A percentile compares a stretch with the other conserved stretches of the same genome.
Evolutionary conservation across 2,888 invertebrate genomes (phyloP).

Genomic region (Scaeva pyrastri): DNA sequence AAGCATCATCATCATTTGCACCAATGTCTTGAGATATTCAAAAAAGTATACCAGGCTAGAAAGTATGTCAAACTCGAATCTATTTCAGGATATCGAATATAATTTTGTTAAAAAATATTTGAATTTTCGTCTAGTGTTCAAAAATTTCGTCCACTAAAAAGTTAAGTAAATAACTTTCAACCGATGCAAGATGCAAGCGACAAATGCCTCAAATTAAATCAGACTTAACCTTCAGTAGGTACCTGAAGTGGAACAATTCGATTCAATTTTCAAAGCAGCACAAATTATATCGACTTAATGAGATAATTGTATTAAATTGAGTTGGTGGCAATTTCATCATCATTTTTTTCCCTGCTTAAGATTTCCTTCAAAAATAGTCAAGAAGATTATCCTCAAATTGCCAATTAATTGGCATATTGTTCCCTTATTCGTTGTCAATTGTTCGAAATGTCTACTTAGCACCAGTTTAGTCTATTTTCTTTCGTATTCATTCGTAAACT

Average conservation of each 20-base stretch:
- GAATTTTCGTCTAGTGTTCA: too few species aligned
- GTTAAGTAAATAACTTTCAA: too few species aligned
- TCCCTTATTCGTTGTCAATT: constrained; percentile 60
- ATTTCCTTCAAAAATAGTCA: constrained; percentile 1
- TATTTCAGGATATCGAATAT: too few species aligned
- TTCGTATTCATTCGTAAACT: background rate
- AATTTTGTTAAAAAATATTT: too few species aligned
- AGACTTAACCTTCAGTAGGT: constrained; percentile 16
- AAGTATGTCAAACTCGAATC: too few species aligned
- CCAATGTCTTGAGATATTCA: too few species aligned
- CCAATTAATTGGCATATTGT: constrained; percentile 73
- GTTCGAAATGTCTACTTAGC: constrained; percentile 58
- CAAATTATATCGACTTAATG: constrained; percentile 1
- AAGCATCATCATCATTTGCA: too few species aligned
- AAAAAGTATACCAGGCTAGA: too few species aligned
- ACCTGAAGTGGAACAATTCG: background rate
- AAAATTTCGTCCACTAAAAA: too few species aligned
- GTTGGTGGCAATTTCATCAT: background rate
- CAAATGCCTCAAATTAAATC: too few species aligned
- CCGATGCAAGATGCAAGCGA: too few species aligned
- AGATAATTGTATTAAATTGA: constrained; percentile 1
- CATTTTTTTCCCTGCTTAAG: background rate
- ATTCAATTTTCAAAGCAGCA: background rate
- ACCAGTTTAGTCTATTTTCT: background rate
- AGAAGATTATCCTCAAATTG: constrained; percentile 67